phyloP scores from a whole-genome alignment of 2,113 vertebrate species.

The Suncus etruscus region DNA sequence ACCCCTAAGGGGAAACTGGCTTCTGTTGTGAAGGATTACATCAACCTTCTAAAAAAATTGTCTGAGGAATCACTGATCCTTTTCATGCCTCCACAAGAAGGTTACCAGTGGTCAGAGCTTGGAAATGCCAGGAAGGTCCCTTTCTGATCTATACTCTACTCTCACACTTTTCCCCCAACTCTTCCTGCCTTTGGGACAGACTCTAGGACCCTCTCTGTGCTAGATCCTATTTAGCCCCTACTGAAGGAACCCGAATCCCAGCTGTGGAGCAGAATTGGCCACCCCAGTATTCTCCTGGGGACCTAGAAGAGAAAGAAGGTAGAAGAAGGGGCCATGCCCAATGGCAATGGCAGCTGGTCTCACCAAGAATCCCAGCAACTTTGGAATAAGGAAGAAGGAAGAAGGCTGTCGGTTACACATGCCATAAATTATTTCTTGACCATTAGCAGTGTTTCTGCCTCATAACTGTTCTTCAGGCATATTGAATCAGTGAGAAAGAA shows the following conservation, averaged over 20 bases:
- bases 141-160: neutral
- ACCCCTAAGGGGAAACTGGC: slow-evolving; percentile 70
- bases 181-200: neutral
- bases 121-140: neutral
- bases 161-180: neutral
- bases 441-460: slow-evolving; percentile 93
- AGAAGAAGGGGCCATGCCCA: neutral
- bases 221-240: neutral
- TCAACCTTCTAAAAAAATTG: slow-evolving; percentile 75
- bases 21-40: slow-evolving; percentile 81
- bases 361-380: slow-evolving; percentile 78
- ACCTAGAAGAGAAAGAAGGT: neutral
- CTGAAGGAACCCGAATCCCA: neutral
- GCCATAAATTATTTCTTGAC: slow-evolving; percentile 94
- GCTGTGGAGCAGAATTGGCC: neutral
- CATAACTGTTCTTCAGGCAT: slow-evolving; percentile 92
- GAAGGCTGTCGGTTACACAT: slow-evolving; percentile 87
- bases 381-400: slow-evolving; percentile 72
- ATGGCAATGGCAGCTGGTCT: slow-evolving; percentile 20
- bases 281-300: neutral
- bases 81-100: slow-evolving; percentile 50
- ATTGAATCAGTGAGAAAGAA: slow-evolving; percentile 92
- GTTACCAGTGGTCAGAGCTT: slow-evolving; percentile 54
- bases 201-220: neutral
- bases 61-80: slow-evolving; percentile 49